A percentile compares a stretch with the other conserved stretches of the same genome.
These are phyloP conservation scores for Peromyscus melanophrys DNA, from an alignment of 2,797 vertebrate species.

Conservation along the genomic window DNA sequence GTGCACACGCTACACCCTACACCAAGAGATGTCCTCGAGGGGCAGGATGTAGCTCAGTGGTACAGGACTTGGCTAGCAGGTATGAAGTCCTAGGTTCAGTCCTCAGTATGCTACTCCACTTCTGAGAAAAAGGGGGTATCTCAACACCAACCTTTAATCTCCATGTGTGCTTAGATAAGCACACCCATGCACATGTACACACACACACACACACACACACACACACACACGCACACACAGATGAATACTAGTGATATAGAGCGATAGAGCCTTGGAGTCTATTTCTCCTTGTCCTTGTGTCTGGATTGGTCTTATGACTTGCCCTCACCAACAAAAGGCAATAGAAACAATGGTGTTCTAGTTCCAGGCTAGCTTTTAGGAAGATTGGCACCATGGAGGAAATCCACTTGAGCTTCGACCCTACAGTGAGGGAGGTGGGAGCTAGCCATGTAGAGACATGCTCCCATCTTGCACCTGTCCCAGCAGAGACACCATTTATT, in stretches of 20 bases:
- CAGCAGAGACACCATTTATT: neutral
- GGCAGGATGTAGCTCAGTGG: neutral
- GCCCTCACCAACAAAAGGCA: neutral
- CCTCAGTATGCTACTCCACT: no score
- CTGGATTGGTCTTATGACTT: neutral
- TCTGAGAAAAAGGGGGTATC: neutral
- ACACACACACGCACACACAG: no score
- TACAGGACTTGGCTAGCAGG: neutral
- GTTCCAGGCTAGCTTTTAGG: neutral
- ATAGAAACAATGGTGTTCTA: neutral
- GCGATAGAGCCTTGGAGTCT: neutral
- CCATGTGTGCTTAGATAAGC: neutral
- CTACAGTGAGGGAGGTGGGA: neutral
- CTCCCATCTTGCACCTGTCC: neutral
- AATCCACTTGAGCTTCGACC: neutral
- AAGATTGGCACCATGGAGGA: conserved; percentile 20
- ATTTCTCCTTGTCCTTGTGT: neutral
- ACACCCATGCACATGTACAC: neutral
- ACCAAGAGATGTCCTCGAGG: neutral
- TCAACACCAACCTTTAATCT: neutral
- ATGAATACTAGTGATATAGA: neutral
- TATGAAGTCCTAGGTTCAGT: neutral
- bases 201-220: neutral
- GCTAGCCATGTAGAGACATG: neutral
- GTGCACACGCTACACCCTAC: neutral